These are phyloP conservation scores for Drosophila pandora DNA, from an alignment of 1,140 invertebrate genomes.

Conservation along the genomic window DNA sequence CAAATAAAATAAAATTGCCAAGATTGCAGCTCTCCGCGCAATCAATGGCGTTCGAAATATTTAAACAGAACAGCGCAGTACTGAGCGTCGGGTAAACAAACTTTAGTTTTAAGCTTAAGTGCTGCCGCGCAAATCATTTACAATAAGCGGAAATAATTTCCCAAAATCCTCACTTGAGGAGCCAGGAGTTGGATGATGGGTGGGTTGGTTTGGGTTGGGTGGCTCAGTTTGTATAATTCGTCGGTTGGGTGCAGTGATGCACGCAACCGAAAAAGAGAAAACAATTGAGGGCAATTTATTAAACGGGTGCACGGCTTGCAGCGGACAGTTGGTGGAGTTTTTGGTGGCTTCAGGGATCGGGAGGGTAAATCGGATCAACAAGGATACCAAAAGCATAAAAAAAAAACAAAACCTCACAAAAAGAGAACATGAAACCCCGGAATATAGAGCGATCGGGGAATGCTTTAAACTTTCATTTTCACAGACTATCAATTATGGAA, in stretches of 20 bases:
- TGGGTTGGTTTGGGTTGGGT: neutral
- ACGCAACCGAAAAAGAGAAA: slow-evolving; percentile 40
- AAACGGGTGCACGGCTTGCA: slow-evolving; percentile 38
- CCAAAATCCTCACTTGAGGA: slow-evolving; percentile 22
- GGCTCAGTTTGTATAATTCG: neutral
- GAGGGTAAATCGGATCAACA: slow-evolving; percentile 4
- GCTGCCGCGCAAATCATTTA: slow-evolving; percentile 35
- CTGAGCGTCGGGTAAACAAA: slow-evolving; percentile 17
- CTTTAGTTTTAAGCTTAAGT: slow-evolving; percentile 30
- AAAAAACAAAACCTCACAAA: slow-evolving; percentile 22
- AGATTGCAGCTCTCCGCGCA: slow-evolving; percentile 38
- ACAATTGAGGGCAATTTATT: slow-evolving; percentile 46
- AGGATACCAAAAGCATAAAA: slow-evolving; percentile 1
- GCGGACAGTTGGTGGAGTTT: slow-evolving; percentile 18
- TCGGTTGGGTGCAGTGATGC: slow-evolving; percentile 36
- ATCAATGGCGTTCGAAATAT: slow-evolving; percentile 39
- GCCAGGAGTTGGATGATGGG: neutral
- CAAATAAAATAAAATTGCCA: slow-evolving; percentile 58
- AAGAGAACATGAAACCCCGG: slow-evolving; percentile 10
- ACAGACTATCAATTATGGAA: slow-evolving; percentile 18
- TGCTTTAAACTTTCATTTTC: slow-evolving; percentile 37
- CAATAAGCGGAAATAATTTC: slow-evolving; percentile 53
- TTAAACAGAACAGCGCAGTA: slow-evolving; percentile 6
- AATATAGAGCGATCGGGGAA: slow-evolving; percentile 22
- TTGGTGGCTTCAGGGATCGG: neutral